Evolutionary conservation across 2,797 vertebrate species (phyloP).

Genomic region (Hemitrygon akajei): DNA sequence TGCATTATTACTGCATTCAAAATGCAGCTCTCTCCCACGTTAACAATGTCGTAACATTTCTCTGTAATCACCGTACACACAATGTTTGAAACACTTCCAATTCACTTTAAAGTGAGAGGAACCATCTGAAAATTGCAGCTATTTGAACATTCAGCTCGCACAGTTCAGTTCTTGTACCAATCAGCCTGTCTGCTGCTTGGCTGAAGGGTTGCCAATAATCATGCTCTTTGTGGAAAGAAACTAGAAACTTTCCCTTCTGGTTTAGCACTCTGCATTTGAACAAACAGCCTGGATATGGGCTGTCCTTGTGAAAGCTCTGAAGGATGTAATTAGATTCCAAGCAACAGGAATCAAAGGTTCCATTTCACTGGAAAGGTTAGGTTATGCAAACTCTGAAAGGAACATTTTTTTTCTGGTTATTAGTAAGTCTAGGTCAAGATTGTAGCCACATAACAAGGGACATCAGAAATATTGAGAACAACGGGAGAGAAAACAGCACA

Average conservation of each 20-base stretch:
- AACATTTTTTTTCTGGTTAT: background rate
- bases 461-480: background rate
- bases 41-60: background rate
- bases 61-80: background rate
- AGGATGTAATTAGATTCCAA: background rate
- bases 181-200: background rate
- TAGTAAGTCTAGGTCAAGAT: background rate
- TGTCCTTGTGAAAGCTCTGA: background rate
- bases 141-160: background rate
- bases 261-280: background rate
- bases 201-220: background rate
- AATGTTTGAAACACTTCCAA: background rate
- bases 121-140: background rate
- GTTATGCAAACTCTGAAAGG: background rate
- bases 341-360: background rate
- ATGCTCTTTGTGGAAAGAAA: background rate
- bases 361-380: background rate
- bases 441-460: no score
- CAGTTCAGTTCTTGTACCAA: background rate
- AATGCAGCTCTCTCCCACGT: background rate
- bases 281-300: background rate
- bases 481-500: background rate
- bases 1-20: background rate
- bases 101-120: background rate
- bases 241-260: background rate